phyloP scores from a whole-genome alignment of 2,113 vertebrate species.

The Actinemys pallida region DNA sequence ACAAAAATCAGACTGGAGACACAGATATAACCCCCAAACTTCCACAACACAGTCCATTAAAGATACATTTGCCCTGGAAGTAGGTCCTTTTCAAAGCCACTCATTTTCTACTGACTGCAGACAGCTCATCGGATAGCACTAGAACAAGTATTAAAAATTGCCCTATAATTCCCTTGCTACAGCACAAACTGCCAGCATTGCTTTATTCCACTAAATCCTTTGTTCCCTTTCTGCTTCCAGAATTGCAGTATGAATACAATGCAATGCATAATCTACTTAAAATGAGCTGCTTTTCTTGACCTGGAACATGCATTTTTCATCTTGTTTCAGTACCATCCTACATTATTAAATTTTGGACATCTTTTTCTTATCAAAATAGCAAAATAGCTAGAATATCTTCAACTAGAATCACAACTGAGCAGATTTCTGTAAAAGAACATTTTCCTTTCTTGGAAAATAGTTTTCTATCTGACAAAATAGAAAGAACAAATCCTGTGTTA shows the following conservation, averaged over 20 bases:
- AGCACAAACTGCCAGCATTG: neutral
- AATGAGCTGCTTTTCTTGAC: constrained; percentile 3
- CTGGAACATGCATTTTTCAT: neutral
- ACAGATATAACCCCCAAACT: neutral
- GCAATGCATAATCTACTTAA: neutral
- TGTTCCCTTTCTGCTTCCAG: neutral
- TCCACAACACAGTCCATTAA: neutral
- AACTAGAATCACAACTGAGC: neutral
- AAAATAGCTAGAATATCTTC: neutral
- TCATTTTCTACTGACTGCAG: neutral
- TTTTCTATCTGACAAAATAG: neutral
- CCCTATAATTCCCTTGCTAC: neutral
- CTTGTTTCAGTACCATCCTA: neutral
- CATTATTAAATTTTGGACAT: neutral
- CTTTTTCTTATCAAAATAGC: neutral
- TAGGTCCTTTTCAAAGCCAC: neutral
- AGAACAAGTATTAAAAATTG: constrained; percentile 2
- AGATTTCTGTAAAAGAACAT: neutral
- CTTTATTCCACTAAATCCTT: constrained; percentile 27
- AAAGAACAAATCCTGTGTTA: neutral
- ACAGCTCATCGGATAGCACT: neutral
- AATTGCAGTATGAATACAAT: neutral
- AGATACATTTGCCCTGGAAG: neutral
- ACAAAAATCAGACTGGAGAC: constrained; percentile 7
- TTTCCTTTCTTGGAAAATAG: neutral